These are phyloP conservation scores for Thereva unica DNA, from an alignment of 2,888 invertebrate genomes.

Conservation along the genomic window DNA sequence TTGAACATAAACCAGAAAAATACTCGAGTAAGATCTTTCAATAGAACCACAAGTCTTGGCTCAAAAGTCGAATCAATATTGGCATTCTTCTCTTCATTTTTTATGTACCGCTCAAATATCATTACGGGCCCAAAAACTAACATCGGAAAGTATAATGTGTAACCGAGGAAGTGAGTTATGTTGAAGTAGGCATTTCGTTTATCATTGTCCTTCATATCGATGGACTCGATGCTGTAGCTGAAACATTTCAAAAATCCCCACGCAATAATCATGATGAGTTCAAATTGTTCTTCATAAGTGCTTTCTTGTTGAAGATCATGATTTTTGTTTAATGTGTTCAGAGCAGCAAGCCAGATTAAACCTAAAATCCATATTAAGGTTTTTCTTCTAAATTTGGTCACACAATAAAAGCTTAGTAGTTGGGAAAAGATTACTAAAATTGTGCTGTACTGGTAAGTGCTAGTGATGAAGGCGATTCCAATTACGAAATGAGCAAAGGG, in stretches of 20 bases:
- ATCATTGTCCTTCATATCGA: slow-evolving; percentile 46
- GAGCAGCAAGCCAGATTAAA: slow-evolving; percentile 39
- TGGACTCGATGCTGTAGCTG: slow-evolving; percentile 69
- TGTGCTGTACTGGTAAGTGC: slow-evolving; percentile 46
- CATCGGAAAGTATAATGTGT: slow-evolving; percentile 82
- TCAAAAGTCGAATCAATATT: slow-evolving; percentile 33
- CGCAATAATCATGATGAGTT: slow-evolving; percentile 55
- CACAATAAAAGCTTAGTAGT: slow-evolving; percentile 49
- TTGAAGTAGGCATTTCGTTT: slow-evolving; percentile 45
- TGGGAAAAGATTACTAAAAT: slow-evolving; percentile 44
- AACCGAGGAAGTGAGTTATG: slow-evolving; percentile 67
- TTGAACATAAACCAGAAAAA: slow-evolving; percentile 70
- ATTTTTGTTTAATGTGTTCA: slow-evolving; percentile 39
- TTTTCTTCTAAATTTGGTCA: slow-evolving; percentile 39
- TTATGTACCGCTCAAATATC: slow-evolving; percentile 71
- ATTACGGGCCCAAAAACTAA: slow-evolving; percentile 84
- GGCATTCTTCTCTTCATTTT: slow-evolving; percentile 24
- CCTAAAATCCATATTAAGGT: slow-evolving; percentile 15
- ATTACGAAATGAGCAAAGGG: slow-evolving; percentile 47
- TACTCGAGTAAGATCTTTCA: slow-evolving; percentile 62
- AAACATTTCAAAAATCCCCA: slow-evolving; percentile 79
- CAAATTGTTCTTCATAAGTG: slow-evolving; percentile 50
- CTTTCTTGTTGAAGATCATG: slow-evolving; percentile 7
- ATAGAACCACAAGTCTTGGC: slow-evolving; percentile 57
- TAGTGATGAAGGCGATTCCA: slow-evolving; percentile 47